Conservation (phyloP, 2,113 vertebrate species). For the Onychostoma macrolepis region DNA sequence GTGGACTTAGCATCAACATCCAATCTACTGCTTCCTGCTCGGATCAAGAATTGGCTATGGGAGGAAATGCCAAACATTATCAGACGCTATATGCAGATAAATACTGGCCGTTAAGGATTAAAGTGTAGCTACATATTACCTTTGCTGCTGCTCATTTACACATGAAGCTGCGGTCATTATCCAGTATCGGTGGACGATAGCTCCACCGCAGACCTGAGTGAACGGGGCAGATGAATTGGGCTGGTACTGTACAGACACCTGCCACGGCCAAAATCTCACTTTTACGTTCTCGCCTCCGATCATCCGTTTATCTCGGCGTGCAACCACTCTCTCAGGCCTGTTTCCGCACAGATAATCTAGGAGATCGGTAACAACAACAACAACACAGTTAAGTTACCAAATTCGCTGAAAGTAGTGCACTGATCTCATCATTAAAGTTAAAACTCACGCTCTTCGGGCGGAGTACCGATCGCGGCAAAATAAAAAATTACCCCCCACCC, state of each 20-base stretch:
- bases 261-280: not conserved
- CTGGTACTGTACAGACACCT: constrained; percentile 24
- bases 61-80: not conserved
- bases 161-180: not conserved
- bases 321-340: not conserved
- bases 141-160: not conserved
- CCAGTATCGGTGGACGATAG: not conserved
- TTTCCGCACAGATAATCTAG: not conserved
- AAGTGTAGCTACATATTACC: not conserved
- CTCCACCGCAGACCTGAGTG: constrained; percentile 23
- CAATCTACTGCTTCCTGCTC: constrained; percentile 27
- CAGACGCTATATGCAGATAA: no score
- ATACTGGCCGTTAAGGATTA: not conserved
- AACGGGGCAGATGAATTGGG: not conserved
- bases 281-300: not conserved
- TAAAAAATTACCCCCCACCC: not conserved
- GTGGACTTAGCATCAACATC: constrained; percentile 6
- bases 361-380: not conserved
- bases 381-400: no score
- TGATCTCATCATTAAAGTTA: not conserved
- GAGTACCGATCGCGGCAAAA: not conserved
- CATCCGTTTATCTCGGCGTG: not conserved
- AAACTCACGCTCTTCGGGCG: not conserved
- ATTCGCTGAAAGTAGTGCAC: not conserved
- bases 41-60: constrained; percentile 9